A percentile compares a stretch with the other conserved stretches of the same genome.
Conservation (phyloP, 2,888 invertebrate species). For the Anthophora plumipes region DNA sequence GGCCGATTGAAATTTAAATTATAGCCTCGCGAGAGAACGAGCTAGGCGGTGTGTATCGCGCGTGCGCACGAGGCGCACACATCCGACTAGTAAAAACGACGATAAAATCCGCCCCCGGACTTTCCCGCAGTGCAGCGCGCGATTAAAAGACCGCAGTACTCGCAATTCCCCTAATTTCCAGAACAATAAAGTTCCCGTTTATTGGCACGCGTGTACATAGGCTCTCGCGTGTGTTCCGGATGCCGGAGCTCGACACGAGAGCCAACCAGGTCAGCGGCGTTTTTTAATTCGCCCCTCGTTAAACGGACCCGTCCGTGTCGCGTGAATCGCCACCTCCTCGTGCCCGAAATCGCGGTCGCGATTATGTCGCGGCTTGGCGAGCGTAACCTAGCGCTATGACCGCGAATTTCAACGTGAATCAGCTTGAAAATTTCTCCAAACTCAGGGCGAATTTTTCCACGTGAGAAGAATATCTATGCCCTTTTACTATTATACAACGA, state of each 20-base stretch:
- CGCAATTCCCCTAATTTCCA: constrained; percentile 60
- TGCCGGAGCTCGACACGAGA: background rate
- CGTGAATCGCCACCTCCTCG: constrained; percentile 20
- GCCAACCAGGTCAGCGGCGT: constrained; percentile 50
- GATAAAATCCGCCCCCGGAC: constrained; percentile 42
- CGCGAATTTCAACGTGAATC: no score
- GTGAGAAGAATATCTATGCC: no score
- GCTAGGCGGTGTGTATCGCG: no score
- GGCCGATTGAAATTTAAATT: constrained; percentile 59
- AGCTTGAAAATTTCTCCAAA: background rate
- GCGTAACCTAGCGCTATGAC: background rate
- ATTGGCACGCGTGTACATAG: constrained; percentile 35
- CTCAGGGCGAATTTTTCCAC: background rate
- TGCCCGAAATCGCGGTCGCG: constrained; percentile 2
- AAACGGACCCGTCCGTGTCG: background rate
- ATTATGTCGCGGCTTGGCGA: constrained; percentile 11
- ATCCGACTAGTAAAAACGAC: constrained; percentile 51
- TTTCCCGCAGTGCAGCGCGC: constrained; percentile 41
- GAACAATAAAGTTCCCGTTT: constrained; percentile 46
- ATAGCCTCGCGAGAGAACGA: background rate
- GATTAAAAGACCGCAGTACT: constrained; percentile 62
- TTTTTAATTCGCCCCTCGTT: constrained; percentile 34
- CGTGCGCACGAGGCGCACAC: background rate
- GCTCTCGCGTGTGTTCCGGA: constrained; percentile 2
- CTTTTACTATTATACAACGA: no score